phyloP scores from a whole-genome alignment of 2,888 invertebrate genomes.

The Cheilosia variabilis region DNA sequence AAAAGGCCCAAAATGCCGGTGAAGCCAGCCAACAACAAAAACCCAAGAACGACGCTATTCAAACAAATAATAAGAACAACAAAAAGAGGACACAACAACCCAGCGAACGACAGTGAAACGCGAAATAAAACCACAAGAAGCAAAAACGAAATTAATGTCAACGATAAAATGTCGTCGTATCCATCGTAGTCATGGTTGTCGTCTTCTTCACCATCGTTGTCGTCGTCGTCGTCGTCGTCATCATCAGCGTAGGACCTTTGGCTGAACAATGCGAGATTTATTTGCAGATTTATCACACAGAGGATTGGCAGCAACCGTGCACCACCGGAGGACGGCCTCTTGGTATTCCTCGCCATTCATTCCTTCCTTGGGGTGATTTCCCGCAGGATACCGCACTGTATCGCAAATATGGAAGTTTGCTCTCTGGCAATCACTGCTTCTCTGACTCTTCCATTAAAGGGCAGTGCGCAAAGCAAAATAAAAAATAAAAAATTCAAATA shows the following conservation, averaged over 20 bases:
- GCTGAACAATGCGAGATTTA: slow-evolving; percentile 76
- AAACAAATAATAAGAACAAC: slow-evolving; percentile 69
- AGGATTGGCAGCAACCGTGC: slow-evolving; percentile 73
- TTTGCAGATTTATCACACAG: slow-evolving; percentile 76
- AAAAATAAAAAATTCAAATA: slow-evolving; percentile 63
- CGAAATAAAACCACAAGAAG: slow-evolving; percentile 61
- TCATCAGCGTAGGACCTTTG: slow-evolving; percentile 50
- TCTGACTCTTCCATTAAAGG: slow-evolving; percentile 65
- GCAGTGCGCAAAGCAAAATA: slow-evolving; percentile 14
- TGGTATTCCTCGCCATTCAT: slow-evolving; percentile 29
- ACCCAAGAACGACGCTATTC: slow-evolving; percentile 25
- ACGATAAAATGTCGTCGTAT: slow-evolving; percentile 75
- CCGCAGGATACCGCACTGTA: slow-evolving; percentile 50
- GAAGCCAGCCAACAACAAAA: slow-evolving; percentile 22
- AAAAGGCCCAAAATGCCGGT: slow-evolving; percentile 73
- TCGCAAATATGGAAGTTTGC: slow-evolving; percentile 56
- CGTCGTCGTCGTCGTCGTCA: slow-evolving; percentile 30
- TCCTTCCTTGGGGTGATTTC: slow-evolving; percentile 32
- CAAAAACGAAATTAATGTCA: slow-evolving; percentile 71
- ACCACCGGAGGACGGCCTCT: slow-evolving; percentile 47
- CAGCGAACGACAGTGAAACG: slow-evolving; percentile 51
- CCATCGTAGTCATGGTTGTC: slow-evolving; percentile 68
- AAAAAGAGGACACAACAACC: slow-evolving; percentile 51
- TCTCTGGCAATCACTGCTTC: slow-evolving; percentile 20
- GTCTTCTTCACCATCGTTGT: slow-evolving; percentile 48